Base-by-base conservation (phyloP, 2,888 invertebrate species). In the Cosmorhoe ocellata region DNA sequence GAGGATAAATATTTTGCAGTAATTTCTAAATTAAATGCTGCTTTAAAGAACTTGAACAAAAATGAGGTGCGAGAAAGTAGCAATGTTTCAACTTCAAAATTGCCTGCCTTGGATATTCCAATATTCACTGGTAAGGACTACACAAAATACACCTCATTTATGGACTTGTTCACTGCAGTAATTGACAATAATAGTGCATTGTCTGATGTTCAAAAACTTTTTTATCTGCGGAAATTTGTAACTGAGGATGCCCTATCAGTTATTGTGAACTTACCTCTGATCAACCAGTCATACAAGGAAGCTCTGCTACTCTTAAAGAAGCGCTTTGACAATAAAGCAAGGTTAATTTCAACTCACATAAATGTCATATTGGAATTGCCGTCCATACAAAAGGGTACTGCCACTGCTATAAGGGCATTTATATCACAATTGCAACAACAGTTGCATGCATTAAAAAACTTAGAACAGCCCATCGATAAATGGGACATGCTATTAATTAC, bases 381-480 rank as follows among this genome's bases (percentile, higher is more conserved):
- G 22, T 22, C 34, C 1, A 36, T 36, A 41, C 55, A 58, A 13
- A 60, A 58, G 33, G 59, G 58, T 2, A 58, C 57, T 14, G 56
- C 64, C 13, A 37, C 48, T 22, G 32, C 51, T 26, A 51, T 59
- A 46, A 46, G 61, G 39, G 8, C 48, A n/a, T 58, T 58, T 42
- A 12, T 53, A 9, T 55, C 55, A 1, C n/a, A 51, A 22, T 31
- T 55, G 5, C 32, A 52, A n/a, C 58, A 55, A 44, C 55, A 55
- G 27, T 26, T 55, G 11, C 40, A 50, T 40, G 50, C 55, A 0
- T 32, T 55, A 18, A 55, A 47, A 40, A 55, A 43, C 7, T 32
- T 45, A 18, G 13, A 31, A 4, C 22, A 45, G 31, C 45, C 45
- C 9, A 38, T 45, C 13, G 14, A 45, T 31, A 31, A 22, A 9